Evolutionary conservation across 2,888 invertebrate species (phyloP), one percentile per base, ranked within the genome.

Genomic region (Marronus borbonicus): DNA sequence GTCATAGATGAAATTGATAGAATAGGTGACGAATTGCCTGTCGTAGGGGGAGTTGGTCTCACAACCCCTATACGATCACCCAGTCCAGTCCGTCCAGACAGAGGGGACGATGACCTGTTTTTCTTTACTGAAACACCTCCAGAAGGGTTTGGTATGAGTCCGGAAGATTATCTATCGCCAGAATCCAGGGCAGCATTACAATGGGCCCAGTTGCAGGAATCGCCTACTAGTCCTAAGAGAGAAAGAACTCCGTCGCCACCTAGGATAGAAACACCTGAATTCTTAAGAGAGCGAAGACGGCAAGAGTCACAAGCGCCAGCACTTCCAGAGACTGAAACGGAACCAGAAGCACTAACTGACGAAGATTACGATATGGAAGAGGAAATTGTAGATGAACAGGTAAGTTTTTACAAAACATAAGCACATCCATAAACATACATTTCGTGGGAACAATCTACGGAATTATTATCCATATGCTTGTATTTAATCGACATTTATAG

Each of bases 21-120:
- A 49, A 20, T 52, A 14, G 76, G 60, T 12, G 77, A 78, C 3
- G 72, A 74, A 4, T 28, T 79, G 8, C 83, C 84, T 3, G 81
- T 81, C 1, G 20, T 78, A 28, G 81, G 77, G 17, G 83, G 82
- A 1, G 50, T 82, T 58, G 74, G 81, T 0, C 58, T 81, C 24
- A 84, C 84, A 2, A 82, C 83, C 3, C 83, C 83, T 3, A 78
- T 68, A 12, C 52, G 64, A 65, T 76, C 82, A 4, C 80, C 80
- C 3, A 79, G 74, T 17, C 83, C 84, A 1, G 10, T 77, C 64
- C 74, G 77, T 20, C 78, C 79, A 10, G 76, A 76, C 12, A 69
- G 50, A 52, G n/a, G 31, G 20, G 62, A 72, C 36, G 68, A 70
- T n/a, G 36, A 64, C 1, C 50, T 76, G 20, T 76, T 65, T 17